phyloP scores from a whole-genome alignment of 2,888 invertebrate species.

The Andrena trimmerana region DNA sequence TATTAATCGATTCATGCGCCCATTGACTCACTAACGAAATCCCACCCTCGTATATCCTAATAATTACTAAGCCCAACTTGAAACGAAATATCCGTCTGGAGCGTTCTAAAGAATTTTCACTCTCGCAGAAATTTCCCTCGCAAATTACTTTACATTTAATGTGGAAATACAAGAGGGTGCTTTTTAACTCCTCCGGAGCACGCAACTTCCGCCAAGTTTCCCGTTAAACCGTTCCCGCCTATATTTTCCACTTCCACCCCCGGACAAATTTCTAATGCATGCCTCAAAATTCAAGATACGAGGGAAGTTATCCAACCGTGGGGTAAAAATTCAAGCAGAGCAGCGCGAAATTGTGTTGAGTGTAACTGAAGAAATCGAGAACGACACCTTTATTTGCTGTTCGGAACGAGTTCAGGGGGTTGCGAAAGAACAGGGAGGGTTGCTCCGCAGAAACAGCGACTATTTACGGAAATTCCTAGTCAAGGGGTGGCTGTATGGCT shows the following conservation, averaged over 20 bases:
- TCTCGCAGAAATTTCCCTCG: not conserved
- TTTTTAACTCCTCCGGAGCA: not conserved
- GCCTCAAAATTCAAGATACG: not conserved
- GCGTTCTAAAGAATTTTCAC: not conserved
- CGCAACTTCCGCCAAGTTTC: conserved; percentile 18
- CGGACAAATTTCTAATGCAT: not conserved
- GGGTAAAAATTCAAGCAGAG: not conserved
- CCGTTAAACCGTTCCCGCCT: not conserved
- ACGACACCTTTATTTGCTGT: not conserved
- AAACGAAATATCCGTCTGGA: not conserved
- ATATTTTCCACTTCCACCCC: conserved; percentile 8
- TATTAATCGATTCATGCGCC: conserved; percentile 53
- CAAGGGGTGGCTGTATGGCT: conserved; percentile 1
- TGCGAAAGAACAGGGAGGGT: not conserved
- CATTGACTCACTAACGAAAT: conserved; percentile 43
- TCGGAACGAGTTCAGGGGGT: not conserved
- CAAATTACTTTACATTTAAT: conserved; percentile 20
- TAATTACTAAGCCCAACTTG: not conserved
- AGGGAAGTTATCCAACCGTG: not conserved
- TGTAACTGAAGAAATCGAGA: not conserved
- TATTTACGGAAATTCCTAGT: conserved; percentile 46
- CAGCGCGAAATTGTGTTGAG: too few relatives aligned
- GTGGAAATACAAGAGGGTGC: not conserved
- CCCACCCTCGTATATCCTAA: conserved; percentile 2
- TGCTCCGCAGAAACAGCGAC: not conserved